Base-by-base conservation (phyloP, 2,797 vertebrate genomes). In the Falco novaeseelandiae region DNA sequence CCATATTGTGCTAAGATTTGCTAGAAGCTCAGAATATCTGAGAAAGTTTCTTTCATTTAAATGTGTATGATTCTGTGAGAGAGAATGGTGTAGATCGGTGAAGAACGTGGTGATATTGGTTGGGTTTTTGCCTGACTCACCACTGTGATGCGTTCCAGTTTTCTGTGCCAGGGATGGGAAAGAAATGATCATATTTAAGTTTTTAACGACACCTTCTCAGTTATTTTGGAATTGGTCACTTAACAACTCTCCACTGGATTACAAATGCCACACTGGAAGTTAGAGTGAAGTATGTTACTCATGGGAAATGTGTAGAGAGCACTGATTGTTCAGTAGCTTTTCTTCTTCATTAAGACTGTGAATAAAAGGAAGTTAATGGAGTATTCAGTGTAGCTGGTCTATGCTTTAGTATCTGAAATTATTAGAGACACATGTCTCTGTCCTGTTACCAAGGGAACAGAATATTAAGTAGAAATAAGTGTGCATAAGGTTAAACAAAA, bases 181-280 rank as follows among this genome's bases (percentile, higher is more conserved):
- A 93, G 23, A 84, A 94, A 66, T 72, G 9, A 44, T 89, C 4
- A 1, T 78, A 59, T 65, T 94, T 90, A 15, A n/a, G 76, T 71
- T 80, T 61, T 55, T 88, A 89, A 70, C 81, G 80, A 48, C 32
- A 81, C n/a, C 32, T 95, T 95, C 70, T 90, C 34, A 63, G 89
- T 70, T 94, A 66, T 91, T 96, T 95, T 90, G 90, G 87, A 88
- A 65, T 38, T 52, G 19, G 42, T 91, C 72, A 93, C 73, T 76
- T 88, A 87, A 86, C 44, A 79, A 22, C 69, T 70, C 62, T 73
- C 49, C 29, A 12, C 72, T 91, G 0, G 2, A 61, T 90, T 95
- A 36, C 72, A 84, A 89, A 76, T 82, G 80, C 58, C 62, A 48
- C 23, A 19, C 57, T 79, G 69, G 62, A 84, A 58, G 10, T 93